phyloP scores from a whole-genome alignment of 2,113 vertebrate genomes.

The Hemibagrus wyckioides region DNA sequence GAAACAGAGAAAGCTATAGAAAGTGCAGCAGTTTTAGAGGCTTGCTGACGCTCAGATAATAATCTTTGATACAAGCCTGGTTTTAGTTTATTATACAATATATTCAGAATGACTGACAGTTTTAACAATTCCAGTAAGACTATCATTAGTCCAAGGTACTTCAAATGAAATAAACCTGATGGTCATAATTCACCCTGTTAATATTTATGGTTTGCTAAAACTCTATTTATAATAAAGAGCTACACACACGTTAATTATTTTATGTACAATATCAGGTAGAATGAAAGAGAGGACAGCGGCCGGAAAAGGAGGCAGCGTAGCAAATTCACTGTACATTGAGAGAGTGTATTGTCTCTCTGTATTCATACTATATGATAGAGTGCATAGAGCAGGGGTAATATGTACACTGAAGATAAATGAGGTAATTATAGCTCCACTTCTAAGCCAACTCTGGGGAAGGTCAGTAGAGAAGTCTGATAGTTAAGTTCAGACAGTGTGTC shows the following conservation, averaged over 20 bases:
- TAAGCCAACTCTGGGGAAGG: background rate
- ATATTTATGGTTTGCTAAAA: background rate
- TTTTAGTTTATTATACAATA: background rate
- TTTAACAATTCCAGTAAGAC: background rate
- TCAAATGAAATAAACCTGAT: background rate
- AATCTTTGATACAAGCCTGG: background rate
- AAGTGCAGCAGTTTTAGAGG: background rate
- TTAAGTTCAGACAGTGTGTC: background rate
- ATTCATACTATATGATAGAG: background rate
- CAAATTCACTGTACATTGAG: background rate
- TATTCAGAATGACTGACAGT: background rate
- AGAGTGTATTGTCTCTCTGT: background rate
- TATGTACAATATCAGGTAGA: background rate
- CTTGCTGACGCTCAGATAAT: background rate
- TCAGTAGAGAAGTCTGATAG: background rate
- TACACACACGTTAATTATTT: background rate
- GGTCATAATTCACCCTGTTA: background rate
- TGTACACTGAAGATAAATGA: slow-evolving; percentile 22
- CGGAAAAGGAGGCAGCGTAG: background rate
- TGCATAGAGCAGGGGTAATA: background rate
- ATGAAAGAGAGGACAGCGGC: background rate
- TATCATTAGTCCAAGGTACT: background rate
- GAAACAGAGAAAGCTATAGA: slow-evolving; percentile 24
- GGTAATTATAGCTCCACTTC: slow-evolving; percentile 29
- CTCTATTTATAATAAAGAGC: background rate